These are phyloP conservation scores for Ctenodactylus gundi DNA, from an alignment of 2,113 vertebrate genomes.

Conservation along the genomic window DNA sequence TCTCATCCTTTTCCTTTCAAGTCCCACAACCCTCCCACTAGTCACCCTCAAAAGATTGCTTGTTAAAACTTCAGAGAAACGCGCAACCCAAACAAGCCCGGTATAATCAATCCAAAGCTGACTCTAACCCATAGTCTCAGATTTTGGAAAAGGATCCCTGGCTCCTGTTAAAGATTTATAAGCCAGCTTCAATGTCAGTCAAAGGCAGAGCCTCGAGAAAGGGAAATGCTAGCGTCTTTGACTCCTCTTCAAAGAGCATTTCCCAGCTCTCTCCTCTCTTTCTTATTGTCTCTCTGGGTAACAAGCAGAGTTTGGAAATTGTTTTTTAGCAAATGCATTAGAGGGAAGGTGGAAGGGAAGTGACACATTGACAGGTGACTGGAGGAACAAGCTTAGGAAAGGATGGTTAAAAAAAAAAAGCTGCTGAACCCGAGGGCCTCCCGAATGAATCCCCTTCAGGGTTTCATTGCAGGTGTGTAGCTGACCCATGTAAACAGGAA, in stretches of 20 bases:
- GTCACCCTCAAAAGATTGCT: neutral
- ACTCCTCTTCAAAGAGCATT: slow-evolving; percentile 74
- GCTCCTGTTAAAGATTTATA: slow-evolving; percentile 76
- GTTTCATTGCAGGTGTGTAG: slow-evolving; percentile 74
- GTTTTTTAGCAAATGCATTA: slow-evolving; percentile 63
- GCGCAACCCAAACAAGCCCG: slow-evolving; percentile 55
- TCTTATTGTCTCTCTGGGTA: slow-evolving; percentile 66
- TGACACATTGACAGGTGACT: slow-evolving; percentile 71
- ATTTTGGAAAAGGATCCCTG: slow-evolving; percentile 65
- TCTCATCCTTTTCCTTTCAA: neutral
- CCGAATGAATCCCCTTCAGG: slow-evolving; percentile 54
- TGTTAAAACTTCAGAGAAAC: slow-evolving; percentile 49
- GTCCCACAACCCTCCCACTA: neutral
- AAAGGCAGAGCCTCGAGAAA: slow-evolving; percentile 70
- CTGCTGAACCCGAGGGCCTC: slow-evolving; percentile 46
- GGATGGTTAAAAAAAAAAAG: slow-evolving; percentile 39
- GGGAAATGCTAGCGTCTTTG: slow-evolving; percentile 53
- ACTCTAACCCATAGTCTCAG: slow-evolving; percentile 58
- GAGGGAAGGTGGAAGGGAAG: slow-evolving; percentile 71
- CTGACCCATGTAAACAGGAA: slow-evolving; percentile 61
- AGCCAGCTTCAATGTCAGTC: slow-evolving; percentile 63
- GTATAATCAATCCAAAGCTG: slow-evolving; percentile 49
- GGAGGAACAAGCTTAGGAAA: slow-evolving; percentile 64
- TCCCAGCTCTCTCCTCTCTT: slow-evolving; percentile 45
- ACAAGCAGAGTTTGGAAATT: slow-evolving; percentile 69